phyloP scores from a whole-genome alignment of 2,797 vertebrate genomes.

The Toxotes lorentzi region DNA sequence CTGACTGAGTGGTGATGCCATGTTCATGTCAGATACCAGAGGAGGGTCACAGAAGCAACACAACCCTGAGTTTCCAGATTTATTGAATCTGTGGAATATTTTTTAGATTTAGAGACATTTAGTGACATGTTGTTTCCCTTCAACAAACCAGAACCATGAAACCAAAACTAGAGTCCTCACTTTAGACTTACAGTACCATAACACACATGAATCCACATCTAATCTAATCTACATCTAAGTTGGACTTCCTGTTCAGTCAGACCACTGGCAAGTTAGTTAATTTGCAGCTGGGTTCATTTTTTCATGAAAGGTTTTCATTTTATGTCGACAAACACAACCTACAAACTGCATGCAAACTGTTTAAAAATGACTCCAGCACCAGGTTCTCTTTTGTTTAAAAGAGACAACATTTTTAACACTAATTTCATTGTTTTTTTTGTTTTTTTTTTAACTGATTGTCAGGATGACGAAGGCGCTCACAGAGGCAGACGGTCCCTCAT shows the following conservation, averaged over 20 bases:
- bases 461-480: slow-evolving; percentile 94
- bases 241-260: too few relatives aligned
- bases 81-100: too few relatives aligned
- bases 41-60: neutral
- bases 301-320: neutral
- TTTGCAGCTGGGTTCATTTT: too few relatives aligned
- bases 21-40: neutral
- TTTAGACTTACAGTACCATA: neutral
- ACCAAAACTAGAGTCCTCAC: neutral
- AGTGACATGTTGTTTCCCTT: too few relatives aligned
- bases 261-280: too few relatives aligned
- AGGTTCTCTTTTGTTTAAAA: neutral
- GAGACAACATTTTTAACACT: neutral
- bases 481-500: slow-evolving; percentile 89
- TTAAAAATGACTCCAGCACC: neutral
- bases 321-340: neutral
- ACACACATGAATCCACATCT: neutral
- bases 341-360: too few relatives aligned
- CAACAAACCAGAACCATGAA: neutral
- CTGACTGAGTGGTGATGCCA: neutral
- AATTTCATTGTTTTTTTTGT: neutral
- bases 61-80: neutral
- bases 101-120: neutral
- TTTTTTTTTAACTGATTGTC: slow-evolving; percentile 21
- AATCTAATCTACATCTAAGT: neutral